Evolutionary conservation across 2,888 invertebrate species (phyloP).

Genomic region (Scaptomyza cyrtandrae): DNA sequence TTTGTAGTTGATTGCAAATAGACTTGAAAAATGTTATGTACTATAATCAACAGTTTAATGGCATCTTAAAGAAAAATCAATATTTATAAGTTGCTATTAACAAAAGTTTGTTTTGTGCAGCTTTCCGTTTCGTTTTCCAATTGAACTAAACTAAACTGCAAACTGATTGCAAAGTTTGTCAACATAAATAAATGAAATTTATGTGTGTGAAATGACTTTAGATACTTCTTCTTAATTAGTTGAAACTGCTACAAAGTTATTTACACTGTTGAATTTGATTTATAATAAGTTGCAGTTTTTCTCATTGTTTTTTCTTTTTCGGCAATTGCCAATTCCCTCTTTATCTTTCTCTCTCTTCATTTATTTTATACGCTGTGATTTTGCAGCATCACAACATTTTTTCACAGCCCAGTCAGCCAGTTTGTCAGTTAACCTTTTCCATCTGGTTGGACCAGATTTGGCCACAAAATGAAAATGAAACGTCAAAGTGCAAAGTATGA

Average conservation of each 20-base stretch:
- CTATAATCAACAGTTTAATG: neutral
- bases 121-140: neutral
- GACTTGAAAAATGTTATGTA: constrained; percentile 8
- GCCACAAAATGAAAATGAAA: constrained; percentile 57
- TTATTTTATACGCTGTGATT: constrained; percentile 56
- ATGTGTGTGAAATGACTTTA: neutral
- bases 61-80: constrained; percentile 31
- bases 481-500: constrained; percentile 66
- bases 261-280: constrained; percentile 45
- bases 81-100: constrained; percentile 31
- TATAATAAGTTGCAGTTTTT: constrained; percentile 31
- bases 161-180: constrained; percentile 15
- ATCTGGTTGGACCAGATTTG: constrained; percentile 19
- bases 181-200: constrained; percentile 8
- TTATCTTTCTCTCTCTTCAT: constrained; percentile 1
- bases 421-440: constrained; percentile 37
- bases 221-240: neutral
- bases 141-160: constrained; percentile 5
- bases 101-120: constrained; percentile 21
- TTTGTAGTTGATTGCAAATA: constrained; percentile 5
- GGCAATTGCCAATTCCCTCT: neutral
- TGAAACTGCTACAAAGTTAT: constrained; percentile 7
- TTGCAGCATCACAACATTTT: constrained; percentile 32
- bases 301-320: constrained; percentile 4
- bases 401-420: constrained; percentile 20